Evolutionary conservation across 2,888 invertebrate genomes (phyloP).

Genomic region (Scrobipalpa costella): DNA sequence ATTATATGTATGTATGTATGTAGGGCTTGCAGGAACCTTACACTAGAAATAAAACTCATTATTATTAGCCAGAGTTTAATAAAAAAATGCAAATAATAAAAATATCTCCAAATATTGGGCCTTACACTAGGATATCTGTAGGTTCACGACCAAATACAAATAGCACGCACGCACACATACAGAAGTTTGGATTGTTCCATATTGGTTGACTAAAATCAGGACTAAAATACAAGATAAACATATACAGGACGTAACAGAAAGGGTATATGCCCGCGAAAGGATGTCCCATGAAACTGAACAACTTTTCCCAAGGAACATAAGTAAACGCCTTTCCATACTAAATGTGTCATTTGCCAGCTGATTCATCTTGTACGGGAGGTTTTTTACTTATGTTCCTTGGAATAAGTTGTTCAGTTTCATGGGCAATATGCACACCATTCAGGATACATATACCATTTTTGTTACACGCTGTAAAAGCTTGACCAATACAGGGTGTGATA

Average conservation of each 20-base stretch:
- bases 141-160: slow-evolving; percentile 69
- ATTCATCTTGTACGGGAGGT: too few species aligned
- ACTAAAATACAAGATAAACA: background rate
- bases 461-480: too few species aligned
- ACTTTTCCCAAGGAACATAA: background rate
- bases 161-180: slow-evolving; percentile 52
- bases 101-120: slow-evolving; percentile 79
- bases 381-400: background rate
- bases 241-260: background rate
- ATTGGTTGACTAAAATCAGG: slow-evolving; percentile 1
- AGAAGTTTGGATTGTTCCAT: background rate
- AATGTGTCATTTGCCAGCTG: too few species aligned
- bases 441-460: too few species aligned
- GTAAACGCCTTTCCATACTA: too few species aligned
- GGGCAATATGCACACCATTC: too few species aligned
- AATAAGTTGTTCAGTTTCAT: background rate
- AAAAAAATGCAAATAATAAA: slow-evolving; percentile 81
- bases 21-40: background rate
- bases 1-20: too few species aligned
- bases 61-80: slow-evolving; percentile 79
- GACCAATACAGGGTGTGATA: too few species aligned
- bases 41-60: slow-evolving; percentile 45
- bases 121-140: slow-evolving; percentile 74
- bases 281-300: background rate
- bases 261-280: background rate